Evolutionary conservation across 64 coral and sea anemone species (phyloP), one percentile per base, ranked within the genome.

Genomic region (Pocillopora damicornis): DNA sequence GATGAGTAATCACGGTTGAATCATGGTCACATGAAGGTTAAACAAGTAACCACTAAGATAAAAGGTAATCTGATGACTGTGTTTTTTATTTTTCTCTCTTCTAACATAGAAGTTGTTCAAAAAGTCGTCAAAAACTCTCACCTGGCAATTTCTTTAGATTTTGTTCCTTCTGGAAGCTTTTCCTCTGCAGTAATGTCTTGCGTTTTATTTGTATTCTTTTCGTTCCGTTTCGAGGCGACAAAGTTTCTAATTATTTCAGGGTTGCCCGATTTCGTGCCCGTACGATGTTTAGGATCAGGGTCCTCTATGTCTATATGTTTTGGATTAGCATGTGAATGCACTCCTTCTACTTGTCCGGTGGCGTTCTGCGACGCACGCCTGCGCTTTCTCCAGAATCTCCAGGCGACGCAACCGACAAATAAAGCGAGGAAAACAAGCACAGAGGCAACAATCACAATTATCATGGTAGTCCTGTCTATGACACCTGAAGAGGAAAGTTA

Each of bases 221-320:
- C 73, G 59, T 63, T 81, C 15, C 64, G 75, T 38, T 75, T 83
- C 16, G 94, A 90, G 14, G 94, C 78, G 0, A 93, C 86, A 77
- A 96, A 96, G 65, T 96, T 96, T 83, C 92, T 89, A 72, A 96
- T 96, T 76, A 96, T 96, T 61, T 96, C 91, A 56, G 94, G 90
- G 75, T 84, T 84, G 67, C 81, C 81, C 56, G 81, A 84, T 72
- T 63, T 84, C 56, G 81, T 37, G 81, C 81, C 63, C 45, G 81
- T 63, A 37, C 81, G 69, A 65, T 84, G 65, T 84, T 84, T 84
- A 22, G 69, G 73, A 83, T 93, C 91, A 83, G 87, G 64, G 82
- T 93, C 91, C 79, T 93, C 91, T 61, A 89, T 65, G 63, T 87
- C 75, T 93, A 88, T 93, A 57, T 88, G 86, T 89, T 93, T 93